These are phyloP conservation scores for Drosophila gunungcola DNA, from an alignment of 1,140 invertebrate species.

Conservation along the genomic window DNA sequence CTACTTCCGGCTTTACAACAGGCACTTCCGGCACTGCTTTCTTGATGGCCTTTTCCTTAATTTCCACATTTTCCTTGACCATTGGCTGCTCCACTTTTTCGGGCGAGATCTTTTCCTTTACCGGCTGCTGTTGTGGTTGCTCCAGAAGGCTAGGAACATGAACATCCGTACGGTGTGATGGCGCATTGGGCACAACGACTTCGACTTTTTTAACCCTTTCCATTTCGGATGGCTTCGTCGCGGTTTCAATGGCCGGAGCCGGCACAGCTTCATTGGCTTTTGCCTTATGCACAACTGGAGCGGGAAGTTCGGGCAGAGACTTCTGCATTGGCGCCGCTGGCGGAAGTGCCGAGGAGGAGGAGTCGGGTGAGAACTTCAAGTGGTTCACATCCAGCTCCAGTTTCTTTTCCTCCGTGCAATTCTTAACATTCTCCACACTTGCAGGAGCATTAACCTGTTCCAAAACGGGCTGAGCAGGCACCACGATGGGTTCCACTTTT, in stretches of 20 bases:
- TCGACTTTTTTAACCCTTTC: constrained; percentile 19
- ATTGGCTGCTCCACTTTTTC: constrained; percentile 9
- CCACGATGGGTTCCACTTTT: not conserved
- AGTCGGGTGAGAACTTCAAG: constrained; percentile 24
- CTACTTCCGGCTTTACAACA: constrained; percentile 33
- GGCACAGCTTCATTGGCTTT: constrained; percentile 4
- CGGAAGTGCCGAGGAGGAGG: not conserved
- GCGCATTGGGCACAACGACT: not conserved
- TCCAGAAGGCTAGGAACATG: not conserved
- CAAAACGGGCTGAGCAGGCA: not conserved
- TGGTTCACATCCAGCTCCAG: constrained; percentile 30
- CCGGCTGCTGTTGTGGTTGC: not conserved
- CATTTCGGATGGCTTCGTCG: constrained; percentile 6
- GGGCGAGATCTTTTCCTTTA: not conserved
- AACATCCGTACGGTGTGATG: not conserved
- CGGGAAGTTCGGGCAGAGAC: not conserved
- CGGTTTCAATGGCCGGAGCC: not conserved
- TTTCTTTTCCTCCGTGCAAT: constrained; percentile 8
- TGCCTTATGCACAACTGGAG: constrained; percentile 3
- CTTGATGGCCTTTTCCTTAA: constrained; percentile 51
- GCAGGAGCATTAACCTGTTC: not conserved
- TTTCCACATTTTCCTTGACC: constrained; percentile 20
- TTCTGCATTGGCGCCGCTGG: not conserved
- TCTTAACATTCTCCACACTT: not conserved
- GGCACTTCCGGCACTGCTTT: constrained; percentile 27